phyloP scores from a whole-genome alignment of 2,797 vertebrate genomes.

The Centropyge bicolor region DNA sequence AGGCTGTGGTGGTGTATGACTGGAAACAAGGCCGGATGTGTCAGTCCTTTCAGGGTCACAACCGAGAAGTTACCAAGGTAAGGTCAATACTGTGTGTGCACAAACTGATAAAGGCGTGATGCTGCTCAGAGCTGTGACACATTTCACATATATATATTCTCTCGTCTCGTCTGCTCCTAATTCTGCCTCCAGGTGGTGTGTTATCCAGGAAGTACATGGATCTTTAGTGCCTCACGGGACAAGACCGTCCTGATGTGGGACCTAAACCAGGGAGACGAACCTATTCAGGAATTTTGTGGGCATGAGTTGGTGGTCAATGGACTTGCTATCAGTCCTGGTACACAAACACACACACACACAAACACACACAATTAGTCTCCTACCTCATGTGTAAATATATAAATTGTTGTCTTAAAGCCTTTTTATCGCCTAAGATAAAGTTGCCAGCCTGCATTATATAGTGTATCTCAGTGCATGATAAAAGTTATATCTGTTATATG shows the following conservation, averaged over 20 bases:
- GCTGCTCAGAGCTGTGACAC: slow-evolving; percentile 15
- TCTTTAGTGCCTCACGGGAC: slow-evolving; percentile 96
- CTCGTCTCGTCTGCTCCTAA: slow-evolving; percentile 17
- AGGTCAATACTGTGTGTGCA: slow-evolving; percentile 45
- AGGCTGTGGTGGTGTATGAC: slow-evolving; percentile 92
- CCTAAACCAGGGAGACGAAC: slow-evolving; percentile 82
- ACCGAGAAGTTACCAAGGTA: slow-evolving; percentile 96
- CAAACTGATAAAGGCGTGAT: slow-evolving; percentile 42
- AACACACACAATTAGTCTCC: slow-evolving; percentile 4
- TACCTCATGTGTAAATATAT: slow-evolving; percentile 19
- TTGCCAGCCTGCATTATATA: background rate
- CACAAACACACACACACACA: slow-evolving; percentile 10
- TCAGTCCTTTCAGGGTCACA: slow-evolving; percentile 90
- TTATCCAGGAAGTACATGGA: slow-evolving; percentile 85
- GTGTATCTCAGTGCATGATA: background rate
- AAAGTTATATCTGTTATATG: slow-evolving; percentile 3
- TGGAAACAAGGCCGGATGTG: slow-evolving; percentile 91
- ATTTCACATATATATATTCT: background rate
- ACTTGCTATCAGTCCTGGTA: slow-evolving; percentile 92
- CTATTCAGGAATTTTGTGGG: slow-evolving; percentile 89
- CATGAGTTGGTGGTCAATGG: slow-evolving; percentile 95
- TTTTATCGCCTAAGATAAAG: slow-evolving; percentile 9
- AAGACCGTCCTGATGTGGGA: slow-evolving; percentile 94
- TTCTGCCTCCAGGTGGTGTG: slow-evolving; percentile 86
- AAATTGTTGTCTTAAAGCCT: slow-evolving; percentile 2